Evolutionary conservation across 2,888 invertebrate species (phyloP), one percentile per base, ranked within the genome.

Genomic region (Pristionchus arcanus): DNA sequence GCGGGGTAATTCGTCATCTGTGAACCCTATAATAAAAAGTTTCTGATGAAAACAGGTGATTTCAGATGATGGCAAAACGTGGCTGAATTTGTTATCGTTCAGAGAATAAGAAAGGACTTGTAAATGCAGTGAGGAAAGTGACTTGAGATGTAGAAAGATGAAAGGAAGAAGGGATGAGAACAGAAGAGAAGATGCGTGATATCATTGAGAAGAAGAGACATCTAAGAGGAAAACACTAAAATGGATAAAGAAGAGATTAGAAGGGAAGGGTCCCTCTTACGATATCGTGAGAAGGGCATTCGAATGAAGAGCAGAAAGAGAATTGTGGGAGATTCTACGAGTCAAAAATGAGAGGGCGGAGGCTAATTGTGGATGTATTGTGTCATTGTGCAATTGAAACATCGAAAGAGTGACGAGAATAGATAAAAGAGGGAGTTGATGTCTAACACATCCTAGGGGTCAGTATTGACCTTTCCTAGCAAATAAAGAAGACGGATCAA

Each of bases 391-490:
- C 42, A 77, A 25, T 25, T 25, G 37, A 31, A 21, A 77, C 74
- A n/a, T 74, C 34, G 34, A 37, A 74, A 34, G 77, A 77, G n/a
- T 77, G 77, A 77, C 77, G 77, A 77, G 49, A 86, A 55, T n/a
- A 42, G 37, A 15, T 15, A 37, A 66, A 28, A 86, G 49, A 34
- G 28, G 28, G 49, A 25, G 28, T 13, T 28, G 15, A 83, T 21
- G 9, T 42, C 34, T 16, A 16, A 83, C n/a, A 83, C 31, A 42
- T 42, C 19, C 77, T 77, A 21, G 4, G 77, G 74, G 74, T 74
- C 34, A 34, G 21, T 16, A 77, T 42, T 42, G 77, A 77, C 37
- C 31, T 74, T 37, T 74, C 19, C 74, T 15, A 31, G 19, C n/a
- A 37, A 31, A 21, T 16, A 2, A 28, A n/a, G 15, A 19, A 59